A percentile compares a stretch with the other conserved stretches of the same genome.
phyloP scores from a whole-genome alignment of 2,113 vertebrate species.

The Pan troglodytes region DNA sequence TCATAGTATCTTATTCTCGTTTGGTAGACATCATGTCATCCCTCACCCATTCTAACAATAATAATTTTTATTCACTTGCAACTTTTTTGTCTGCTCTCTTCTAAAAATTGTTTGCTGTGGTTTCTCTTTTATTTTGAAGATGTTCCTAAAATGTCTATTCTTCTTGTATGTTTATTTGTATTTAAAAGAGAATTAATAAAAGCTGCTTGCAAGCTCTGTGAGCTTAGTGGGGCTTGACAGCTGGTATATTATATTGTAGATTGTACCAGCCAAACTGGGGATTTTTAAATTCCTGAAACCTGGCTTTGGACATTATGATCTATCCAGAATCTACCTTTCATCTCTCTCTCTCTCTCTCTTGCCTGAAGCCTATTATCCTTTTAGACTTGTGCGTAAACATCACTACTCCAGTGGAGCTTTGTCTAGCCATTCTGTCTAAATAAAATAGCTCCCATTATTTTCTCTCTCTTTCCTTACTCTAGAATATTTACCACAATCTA shows the following conservation, averaged over 20 bases:
- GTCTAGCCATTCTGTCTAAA: background rate
- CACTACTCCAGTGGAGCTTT: background rate
- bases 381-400: background rate
- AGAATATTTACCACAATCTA: background rate
- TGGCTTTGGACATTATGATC: background rate
- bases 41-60: background rate
- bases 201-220: background rate
- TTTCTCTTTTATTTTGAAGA: conserved; percentile 33
- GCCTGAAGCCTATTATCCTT: background rate
- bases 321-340: background rate
- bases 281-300: background rate
- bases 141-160: background rate
- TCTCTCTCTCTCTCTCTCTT: background rate
- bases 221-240: background rate
- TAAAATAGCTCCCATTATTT: background rate
- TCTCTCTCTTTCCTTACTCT: background rate
- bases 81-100: background rate
- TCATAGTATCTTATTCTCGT: background rate
- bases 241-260: background rate
- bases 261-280: background rate
- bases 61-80: background rate
- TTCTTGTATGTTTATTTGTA: background rate
- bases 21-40: background rate
- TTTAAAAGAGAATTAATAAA: conserved; percentile 5
- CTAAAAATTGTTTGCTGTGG: background rate